These are phyloP conservation scores for Acinonyx jubatus DNA, from an alignment of 2,113 vertebrate genomes.

Conservation along the genomic window DNA sequence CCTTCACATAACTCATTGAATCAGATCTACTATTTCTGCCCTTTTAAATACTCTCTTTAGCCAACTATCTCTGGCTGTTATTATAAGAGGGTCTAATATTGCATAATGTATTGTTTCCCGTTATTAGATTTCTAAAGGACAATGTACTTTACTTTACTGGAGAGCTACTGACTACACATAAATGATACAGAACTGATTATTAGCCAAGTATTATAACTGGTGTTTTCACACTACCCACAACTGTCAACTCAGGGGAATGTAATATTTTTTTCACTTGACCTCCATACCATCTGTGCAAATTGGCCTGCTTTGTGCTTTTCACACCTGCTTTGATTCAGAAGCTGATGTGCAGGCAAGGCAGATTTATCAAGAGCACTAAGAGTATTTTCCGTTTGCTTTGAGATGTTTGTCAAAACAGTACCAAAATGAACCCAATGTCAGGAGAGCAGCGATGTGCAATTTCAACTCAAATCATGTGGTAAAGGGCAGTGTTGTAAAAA, in stretches of 20 bases:
- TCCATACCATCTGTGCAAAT: slow-evolving; percentile 32
- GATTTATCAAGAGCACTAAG: slow-evolving; percentile 7
- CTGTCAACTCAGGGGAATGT: not conserved
- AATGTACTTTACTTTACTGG: not conserved
- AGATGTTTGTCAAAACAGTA: slow-evolving; percentile 17
- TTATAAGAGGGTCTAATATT: not conserved
- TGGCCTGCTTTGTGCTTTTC: slow-evolving; percentile 30
- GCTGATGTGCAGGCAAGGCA: not conserved
- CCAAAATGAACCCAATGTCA: not conserved
- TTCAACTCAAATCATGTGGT: not conserved
- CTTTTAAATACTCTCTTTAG: not conserved
- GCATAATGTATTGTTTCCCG: not conserved
- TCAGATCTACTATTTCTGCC: not conserved
- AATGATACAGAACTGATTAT: not conserved
- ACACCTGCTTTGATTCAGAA: slow-evolving; percentile 29
- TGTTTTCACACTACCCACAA: not conserved
- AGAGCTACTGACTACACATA: not conserved
- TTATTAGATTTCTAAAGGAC: slow-evolving; percentile 7
- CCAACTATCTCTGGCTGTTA: not conserved
- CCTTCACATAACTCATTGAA: not conserved
- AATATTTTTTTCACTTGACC: slow-evolving; percentile 38
- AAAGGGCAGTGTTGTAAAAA: not conserved
- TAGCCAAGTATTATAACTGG: not conserved
- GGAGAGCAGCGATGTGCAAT: not conserved
- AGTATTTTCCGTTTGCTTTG: slow-evolving; percentile 5